phyloP scores from a whole-genome alignment of 2,113 vertebrate genomes.

The Cyprinodon variegatus region DNA sequence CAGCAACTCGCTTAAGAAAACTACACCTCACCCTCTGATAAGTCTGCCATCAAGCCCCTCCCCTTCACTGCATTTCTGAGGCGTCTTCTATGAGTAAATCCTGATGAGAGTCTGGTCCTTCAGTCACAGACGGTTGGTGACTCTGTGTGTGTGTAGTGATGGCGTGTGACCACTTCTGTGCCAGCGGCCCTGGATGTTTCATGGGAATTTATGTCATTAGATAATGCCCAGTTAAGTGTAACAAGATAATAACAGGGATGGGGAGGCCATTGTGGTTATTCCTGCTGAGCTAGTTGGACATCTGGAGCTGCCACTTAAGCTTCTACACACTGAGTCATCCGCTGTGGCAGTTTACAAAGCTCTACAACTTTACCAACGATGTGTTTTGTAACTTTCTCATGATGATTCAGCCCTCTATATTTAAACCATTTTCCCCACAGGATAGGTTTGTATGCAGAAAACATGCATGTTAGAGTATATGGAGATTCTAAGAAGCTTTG shows the following conservation, averaged over 20 bases:
- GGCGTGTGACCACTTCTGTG: conserved; percentile 3
- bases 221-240: conserved; percentile 33
- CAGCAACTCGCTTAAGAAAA: conserved; percentile 53
- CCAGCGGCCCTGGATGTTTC: conserved; percentile 21
- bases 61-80: conserved; percentile 7
- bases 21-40: conserved; percentile 51
- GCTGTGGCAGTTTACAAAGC: conserved; percentile 1
- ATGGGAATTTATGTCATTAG: conserved; percentile 45
- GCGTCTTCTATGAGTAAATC: conserved; percentile 35
- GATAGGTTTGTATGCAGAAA: neutral
- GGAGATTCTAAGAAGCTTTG: neutral
- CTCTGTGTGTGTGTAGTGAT: neutral
- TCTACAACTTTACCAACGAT: neutral
- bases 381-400: neutral
- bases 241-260: conserved; percentile 53
- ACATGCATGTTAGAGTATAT: neutral
- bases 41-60: neutral
- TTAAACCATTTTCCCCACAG: neutral
- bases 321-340: conserved; percentile 26
- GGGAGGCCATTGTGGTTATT: conserved; percentile 44
- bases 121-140: neutral
- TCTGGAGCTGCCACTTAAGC: conserved; percentile 21
- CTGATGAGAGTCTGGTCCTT: conserved; percentile 27
- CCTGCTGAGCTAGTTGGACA: conserved; percentile 45
- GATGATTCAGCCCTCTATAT: neutral